These are phyloP conservation scores for Echiichthys vipera DNA, from an alignment of 2,797 vertebrate species.

Conservation along the genomic window DNA sequence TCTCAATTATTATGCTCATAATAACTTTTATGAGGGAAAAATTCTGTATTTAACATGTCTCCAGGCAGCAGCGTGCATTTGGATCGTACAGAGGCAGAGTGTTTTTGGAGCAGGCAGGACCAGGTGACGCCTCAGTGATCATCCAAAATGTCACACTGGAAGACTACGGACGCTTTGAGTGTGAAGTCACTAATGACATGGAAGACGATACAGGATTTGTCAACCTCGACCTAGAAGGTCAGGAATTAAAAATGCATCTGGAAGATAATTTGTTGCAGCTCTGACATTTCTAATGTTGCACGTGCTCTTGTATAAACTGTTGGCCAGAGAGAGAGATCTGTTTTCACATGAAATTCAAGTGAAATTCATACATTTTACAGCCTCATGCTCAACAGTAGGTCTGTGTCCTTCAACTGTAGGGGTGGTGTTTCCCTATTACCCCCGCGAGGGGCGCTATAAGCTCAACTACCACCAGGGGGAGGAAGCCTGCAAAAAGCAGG, in stretches of 20 bases:
- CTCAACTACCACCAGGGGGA: slow-evolving; percentile 92
- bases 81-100: slow-evolving; percentile 90
- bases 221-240: slow-evolving; percentile 95
- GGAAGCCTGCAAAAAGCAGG: slow-evolving; percentile 89
- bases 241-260: slow-evolving; percentile 10
- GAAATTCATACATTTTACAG: background rate
- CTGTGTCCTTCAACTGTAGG: slow-evolving; percentile 78
- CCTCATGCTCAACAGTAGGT: background rate
- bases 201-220: slow-evolving; percentile 95
- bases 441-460: slow-evolving; percentile 91
- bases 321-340: background rate
- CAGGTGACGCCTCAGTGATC: slow-evolving; percentile 91
- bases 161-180: slow-evolving; percentile 96
- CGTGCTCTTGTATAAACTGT: no score
- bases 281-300: background rate
- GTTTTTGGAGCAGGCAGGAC: slow-evolving; percentile 87
- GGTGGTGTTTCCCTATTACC: slow-evolving; percentile 95
- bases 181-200: slow-evolving; percentile 95
- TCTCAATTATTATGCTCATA: background rate
- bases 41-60: slow-evolving; percentile 17
- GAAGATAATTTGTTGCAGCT: background rate
- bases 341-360: background rate
- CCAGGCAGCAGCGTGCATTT: slow-evolving; percentile 87
- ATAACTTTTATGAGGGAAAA: background rate
- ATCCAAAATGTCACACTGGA: slow-evolving; percentile 94